These are phyloP conservation scores for Brachionus rubens DNA, from an alignment of 1,140 invertebrate genomes.

Conservation along the genomic window DNA sequence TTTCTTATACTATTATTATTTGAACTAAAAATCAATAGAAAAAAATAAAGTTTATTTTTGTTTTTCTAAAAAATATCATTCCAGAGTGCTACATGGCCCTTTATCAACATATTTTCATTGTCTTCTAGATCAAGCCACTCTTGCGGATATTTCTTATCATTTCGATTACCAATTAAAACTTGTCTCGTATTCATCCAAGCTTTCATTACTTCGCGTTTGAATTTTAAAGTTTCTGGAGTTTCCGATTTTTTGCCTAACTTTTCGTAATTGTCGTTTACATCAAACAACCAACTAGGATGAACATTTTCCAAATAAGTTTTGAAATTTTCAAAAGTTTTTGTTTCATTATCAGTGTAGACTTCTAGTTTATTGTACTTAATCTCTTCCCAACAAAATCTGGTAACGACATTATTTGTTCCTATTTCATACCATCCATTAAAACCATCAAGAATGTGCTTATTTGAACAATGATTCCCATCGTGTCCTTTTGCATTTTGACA, in stretches of 20 bases:
- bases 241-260: not conserved
- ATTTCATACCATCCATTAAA: not conserved
- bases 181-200: constrained; percentile 4
- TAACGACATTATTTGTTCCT: not conserved
- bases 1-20: too few relatives aligned
- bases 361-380: not conserved
- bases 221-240: not conserved
- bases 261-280: not conserved
- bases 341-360: not conserved
- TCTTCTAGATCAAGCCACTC: not conserved
- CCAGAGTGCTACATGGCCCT: not conserved
- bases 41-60: too few relatives aligned
- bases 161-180: not conserved
- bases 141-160: not conserved
- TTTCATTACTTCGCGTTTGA: not conserved
- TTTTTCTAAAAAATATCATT: not conserved
- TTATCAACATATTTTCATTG: not conserved
- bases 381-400: not conserved
- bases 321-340: not conserved
- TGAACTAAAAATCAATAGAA: too few relatives aligned
- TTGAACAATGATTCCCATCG: not conserved
- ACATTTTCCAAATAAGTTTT: not conserved
- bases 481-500: not conserved
- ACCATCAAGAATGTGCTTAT: not conserved
- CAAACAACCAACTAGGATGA: not conserved